A percentile compares a stretch with the other conserved stretches of the same genome.
These are phyloP conservation scores for Motacilla tschutschensis DNA, from an alignment of 2,113 vertebrate genomes.

Conservation along the genomic window DNA sequence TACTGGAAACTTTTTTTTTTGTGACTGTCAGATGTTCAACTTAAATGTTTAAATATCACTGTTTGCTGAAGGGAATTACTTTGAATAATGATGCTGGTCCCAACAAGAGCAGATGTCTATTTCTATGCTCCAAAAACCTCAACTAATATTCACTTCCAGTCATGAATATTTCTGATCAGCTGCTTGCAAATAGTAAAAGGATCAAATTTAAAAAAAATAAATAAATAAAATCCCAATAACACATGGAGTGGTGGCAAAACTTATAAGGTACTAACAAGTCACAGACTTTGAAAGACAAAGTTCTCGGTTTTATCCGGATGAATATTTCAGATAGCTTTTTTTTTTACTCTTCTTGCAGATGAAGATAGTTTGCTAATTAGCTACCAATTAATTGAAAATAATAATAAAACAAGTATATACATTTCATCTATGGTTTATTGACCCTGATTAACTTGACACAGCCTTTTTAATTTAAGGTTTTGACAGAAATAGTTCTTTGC, in stretches of 20 bases:
- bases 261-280: not conserved
- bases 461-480: not conserved
- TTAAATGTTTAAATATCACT: not conserved
- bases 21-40: not conserved
- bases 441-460: not conserved
- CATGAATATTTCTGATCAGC: not conserved
- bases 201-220: not conserved
- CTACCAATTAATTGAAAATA: not conserved
- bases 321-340: not conserved
- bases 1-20: not conserved
- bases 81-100: not conserved
- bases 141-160: not conserved
- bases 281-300: not conserved
- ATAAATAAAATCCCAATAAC: not conserved
- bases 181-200: not conserved
- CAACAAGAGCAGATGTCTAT: not conserved
- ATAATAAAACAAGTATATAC: not conserved
- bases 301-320: not conserved
- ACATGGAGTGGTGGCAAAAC: not conserved
- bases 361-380: not conserved
- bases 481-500: not conserved
- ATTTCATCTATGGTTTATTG: not conserved
- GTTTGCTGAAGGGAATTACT: not conserved
- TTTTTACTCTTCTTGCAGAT: not conserved
- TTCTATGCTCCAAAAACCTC: not conserved